Evolutionary conservation across 2,113 vertebrate genomes (phyloP).

Genomic region (Brachypteracias leptosomus): DNA sequence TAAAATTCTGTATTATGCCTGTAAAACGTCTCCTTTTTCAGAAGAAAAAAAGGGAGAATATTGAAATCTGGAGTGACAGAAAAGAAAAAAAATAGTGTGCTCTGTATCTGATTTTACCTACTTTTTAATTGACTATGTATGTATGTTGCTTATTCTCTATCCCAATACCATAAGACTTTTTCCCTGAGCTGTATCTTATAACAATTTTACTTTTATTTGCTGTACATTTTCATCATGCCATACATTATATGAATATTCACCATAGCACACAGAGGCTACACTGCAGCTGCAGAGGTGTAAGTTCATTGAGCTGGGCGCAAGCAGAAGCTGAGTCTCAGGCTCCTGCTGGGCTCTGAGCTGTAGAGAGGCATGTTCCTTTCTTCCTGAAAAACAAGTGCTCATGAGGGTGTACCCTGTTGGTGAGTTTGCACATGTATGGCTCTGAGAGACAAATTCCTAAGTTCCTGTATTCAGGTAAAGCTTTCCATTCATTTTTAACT

Average conservation of each 20-base stretch:
- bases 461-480: background rate
- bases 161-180: background rate
- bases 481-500: background rate
- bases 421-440: background rate
- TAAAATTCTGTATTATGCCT: background rate
- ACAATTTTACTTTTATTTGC: background rate
- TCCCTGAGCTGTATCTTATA: background rate
- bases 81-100: background rate
- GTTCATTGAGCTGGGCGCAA: fast-evolving
- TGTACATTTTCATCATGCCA: background rate
- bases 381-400: background rate
- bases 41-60: background rate
- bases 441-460: background rate
- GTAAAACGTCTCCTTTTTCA: background rate
- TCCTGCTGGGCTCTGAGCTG: background rate
- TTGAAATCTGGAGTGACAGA: background rate
- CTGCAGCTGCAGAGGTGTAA: background rate
- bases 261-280: background rate
- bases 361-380: background rate
- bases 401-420: fast-evolving
- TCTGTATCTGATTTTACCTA: background rate
- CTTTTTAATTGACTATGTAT: background rate
- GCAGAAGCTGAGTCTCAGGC: background rate
- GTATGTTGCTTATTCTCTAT: background rate
- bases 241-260: background rate